phyloP scores from a whole-genome alignment of 2,888 invertebrate genomes.

The Lasioglossum malachurum region DNA sequence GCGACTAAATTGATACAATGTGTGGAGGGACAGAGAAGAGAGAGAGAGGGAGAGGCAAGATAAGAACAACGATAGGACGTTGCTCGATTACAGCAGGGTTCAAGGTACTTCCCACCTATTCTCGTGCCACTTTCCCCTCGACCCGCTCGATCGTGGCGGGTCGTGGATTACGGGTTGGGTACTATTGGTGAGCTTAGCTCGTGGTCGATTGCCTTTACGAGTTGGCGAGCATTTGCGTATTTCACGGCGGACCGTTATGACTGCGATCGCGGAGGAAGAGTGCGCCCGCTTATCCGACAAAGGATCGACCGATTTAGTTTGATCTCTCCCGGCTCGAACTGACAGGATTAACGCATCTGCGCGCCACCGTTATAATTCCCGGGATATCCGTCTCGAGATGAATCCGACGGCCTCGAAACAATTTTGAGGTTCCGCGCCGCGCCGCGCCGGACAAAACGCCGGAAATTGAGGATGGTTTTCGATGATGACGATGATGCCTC shows the following conservation, averaged over 20 bases:
- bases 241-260: constrained; percentile 76
- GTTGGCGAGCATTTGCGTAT: constrained; percentile 78
- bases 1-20: constrained; percentile 32
- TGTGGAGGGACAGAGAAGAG: constrained; percentile 22
- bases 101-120: constrained; percentile 57
- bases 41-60: constrained; percentile 9
- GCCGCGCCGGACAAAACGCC: not conserved
- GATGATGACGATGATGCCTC: not conserved
- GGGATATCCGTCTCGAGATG: constrained; percentile 31
- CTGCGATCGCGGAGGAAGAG: constrained; percentile 65
- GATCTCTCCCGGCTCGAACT: constrained; percentile 29
- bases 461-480: constrained; percentile 9
- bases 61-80: constrained; percentile 53
- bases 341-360: constrained; percentile 57
- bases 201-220: constrained; percentile 78
- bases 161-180: constrained; percentile 72
- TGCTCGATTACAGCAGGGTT: constrained; percentile 45
- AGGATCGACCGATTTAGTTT: constrained; percentile 73
- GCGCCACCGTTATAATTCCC: constrained; percentile 35
- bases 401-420: not conserved
- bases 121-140: constrained; percentile 15
- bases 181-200: constrained; percentile 77
- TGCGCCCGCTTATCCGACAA: constrained; percentile 67
- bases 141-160: constrained; percentile 48
- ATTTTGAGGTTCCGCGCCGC: not conserved